These are phyloP conservation scores for Pangasius sanitwongsei DNA, from an alignment of 2,797 vertebrate species.

Conservation along the genomic window DNA sequence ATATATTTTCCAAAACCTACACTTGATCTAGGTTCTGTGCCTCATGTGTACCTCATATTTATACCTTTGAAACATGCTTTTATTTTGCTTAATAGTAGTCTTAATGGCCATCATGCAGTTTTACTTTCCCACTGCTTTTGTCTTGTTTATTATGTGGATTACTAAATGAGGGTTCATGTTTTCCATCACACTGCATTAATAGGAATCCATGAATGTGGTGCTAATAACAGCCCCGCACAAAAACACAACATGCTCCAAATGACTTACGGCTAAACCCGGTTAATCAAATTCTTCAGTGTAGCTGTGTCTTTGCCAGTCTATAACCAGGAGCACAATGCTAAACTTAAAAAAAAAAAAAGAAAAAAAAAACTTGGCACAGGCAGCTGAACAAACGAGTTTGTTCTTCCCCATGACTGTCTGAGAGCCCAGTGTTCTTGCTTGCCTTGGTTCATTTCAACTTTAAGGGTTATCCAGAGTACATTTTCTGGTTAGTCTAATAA, in stretches of 20 bases:
- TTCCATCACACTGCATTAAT: slow-evolving; percentile 11
- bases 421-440: slow-evolving; percentile 51
- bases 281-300: slow-evolving; percentile 12
- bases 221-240: neutral
- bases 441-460: neutral
- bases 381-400: slow-evolving; percentile 71
- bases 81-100: neutral
- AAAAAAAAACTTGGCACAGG: slow-evolving; percentile 62
- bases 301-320: neutral
- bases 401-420: slow-evolving; percentile 31
- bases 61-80: neutral
- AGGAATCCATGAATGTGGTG: neutral
- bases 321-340: neutral
- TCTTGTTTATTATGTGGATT: neutral
- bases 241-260: slow-evolving; percentile 20
- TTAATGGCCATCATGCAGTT: neutral
- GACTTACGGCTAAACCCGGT: neutral
- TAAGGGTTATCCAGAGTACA: neutral
- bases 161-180: slow-evolving; percentile 2
- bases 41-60: neutral
- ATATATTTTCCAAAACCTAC: neutral
- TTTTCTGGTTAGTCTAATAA: slow-evolving; percentile 30
- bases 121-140: neutral
- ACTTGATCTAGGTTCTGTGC: neutral
- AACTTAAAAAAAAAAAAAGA: neutral